These are phyloP conservation scores for Ciona savignyi DNA, from an alignment of 23 tunicate species.

Conservation along the genomic window DNA sequence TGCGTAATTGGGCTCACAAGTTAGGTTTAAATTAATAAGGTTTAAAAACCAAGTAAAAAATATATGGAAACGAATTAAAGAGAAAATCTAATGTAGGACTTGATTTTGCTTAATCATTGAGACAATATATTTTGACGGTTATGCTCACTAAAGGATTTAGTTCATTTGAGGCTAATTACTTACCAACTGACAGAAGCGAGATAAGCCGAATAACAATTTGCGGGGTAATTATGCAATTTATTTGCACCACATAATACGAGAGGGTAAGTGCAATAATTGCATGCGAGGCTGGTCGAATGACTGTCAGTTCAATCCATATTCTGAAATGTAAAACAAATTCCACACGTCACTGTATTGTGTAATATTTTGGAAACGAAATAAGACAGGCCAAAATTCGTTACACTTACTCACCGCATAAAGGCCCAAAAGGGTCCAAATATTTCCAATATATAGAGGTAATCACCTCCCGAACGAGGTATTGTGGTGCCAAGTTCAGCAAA, in stretches of 20 bases:
- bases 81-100: too few species aligned
- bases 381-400: too few species aligned
- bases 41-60: too few species aligned
- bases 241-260: slow-evolving; percentile 27
- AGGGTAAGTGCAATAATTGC: slow-evolving; percentile 42
- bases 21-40: slow-evolving; percentile 9
- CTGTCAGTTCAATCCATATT: slow-evolving; percentile 45
- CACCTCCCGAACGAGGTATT: slow-evolving; percentile 56
- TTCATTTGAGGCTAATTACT: too few species aligned
- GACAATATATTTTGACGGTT: too few species aligned
- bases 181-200: slow-evolving; percentile 15
- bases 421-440: slow-evolving; percentile 43
- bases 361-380: too few species aligned
- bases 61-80: too few species aligned
- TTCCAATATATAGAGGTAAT: slow-evolving; percentile 25
- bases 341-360: too few species aligned
- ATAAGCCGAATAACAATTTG: slow-evolving; percentile 20
- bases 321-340: slow-evolving; percentile 11
- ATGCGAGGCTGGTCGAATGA: slow-evolving; percentile 44
- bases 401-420: slow-evolving; percentile 35
- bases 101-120: too few species aligned
- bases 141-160: too few species aligned
- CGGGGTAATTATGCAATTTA: slow-evolving; percentile 6
- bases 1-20: slow-evolving; percentile 2
- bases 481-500: slow-evolving; percentile 54